Conservation (phyloP, 2,113 vertebrate genomes). For the Prinia subflava region DNA sequence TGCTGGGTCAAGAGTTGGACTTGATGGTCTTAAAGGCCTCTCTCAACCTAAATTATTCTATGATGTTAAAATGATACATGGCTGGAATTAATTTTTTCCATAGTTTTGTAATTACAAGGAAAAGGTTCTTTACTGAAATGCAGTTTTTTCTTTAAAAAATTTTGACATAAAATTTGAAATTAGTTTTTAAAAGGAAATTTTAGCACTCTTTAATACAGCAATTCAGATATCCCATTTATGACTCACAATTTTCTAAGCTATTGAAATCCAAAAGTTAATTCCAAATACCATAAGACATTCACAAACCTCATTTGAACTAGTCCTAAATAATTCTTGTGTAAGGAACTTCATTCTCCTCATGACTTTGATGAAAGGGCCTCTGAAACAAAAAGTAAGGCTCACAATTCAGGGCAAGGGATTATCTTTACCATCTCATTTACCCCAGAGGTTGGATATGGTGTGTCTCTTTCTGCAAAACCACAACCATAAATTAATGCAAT, state of each 20-base stretch:
- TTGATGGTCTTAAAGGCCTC: background rate
- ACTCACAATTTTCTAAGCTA: background rate
- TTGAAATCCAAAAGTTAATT: background rate
- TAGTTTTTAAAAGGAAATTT: background rate
- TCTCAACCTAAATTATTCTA: background rate
- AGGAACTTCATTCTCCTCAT: background rate
- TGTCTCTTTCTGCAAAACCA: background rate
- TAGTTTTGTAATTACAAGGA: background rate
- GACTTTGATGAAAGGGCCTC: background rate
- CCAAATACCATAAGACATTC: background rate
- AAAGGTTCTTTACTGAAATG: background rate
- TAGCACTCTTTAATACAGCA: background rate
- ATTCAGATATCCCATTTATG: accelerated
- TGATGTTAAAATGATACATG: background rate
- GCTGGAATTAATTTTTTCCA: background rate
- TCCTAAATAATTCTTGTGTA: background rate
- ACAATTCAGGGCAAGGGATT: background rate
- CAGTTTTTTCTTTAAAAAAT: background rate
- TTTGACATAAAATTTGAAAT: background rate
- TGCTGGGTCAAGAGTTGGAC: background rate
- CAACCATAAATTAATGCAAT: background rate
- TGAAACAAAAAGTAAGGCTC: background rate
- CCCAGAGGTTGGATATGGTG: background rate
- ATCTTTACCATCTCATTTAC: background rate
- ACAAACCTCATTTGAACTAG: accelerated